Conservation (phyloP, 2,888 invertebrate species). For the Empis stercorea region DNA sequence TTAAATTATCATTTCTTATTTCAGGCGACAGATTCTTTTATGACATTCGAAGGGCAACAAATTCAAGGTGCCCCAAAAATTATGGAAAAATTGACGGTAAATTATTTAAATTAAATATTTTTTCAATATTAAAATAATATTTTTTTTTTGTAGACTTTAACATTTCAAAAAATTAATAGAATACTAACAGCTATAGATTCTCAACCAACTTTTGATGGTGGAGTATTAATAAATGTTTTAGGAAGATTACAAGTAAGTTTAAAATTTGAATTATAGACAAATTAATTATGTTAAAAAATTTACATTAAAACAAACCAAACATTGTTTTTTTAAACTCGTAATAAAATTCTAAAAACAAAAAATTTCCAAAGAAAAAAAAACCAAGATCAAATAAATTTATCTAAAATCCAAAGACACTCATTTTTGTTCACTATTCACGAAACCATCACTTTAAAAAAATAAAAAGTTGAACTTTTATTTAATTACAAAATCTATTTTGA, state of each 20-base stretch:
- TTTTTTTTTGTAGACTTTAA: constrained; percentile 56
- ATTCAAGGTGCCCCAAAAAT: constrained; percentile 87
- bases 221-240: constrained; percentile 88
- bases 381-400: too few species aligned
- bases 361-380: too few species aligned
- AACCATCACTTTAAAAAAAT: too few species aligned
- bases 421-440: too few species aligned
- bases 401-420: too few species aligned
- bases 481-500: background rate
- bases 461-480: too few species aligned
- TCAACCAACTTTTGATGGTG: constrained; percentile 97
- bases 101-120: constrained; percentile 20
- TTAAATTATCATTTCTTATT: constrained; percentile 19
- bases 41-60: constrained; percentile 93
- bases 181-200: constrained; percentile 88
- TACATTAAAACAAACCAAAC: background rate
- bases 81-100: constrained; percentile 87
- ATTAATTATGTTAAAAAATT: too few species aligned
- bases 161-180: constrained; percentile 87
- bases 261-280: too few species aligned
- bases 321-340: too few species aligned
- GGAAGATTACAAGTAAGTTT: constrained; percentile 93
- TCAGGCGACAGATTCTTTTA: constrained; percentile 79
- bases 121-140: constrained; percentile 3
- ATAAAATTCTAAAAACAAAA: too few species aligned